Evolutionary conservation across 53 echinoderm and acorn worm genomes (phyloP).

Genomic region (Hippasteria phrygiana): DNA sequence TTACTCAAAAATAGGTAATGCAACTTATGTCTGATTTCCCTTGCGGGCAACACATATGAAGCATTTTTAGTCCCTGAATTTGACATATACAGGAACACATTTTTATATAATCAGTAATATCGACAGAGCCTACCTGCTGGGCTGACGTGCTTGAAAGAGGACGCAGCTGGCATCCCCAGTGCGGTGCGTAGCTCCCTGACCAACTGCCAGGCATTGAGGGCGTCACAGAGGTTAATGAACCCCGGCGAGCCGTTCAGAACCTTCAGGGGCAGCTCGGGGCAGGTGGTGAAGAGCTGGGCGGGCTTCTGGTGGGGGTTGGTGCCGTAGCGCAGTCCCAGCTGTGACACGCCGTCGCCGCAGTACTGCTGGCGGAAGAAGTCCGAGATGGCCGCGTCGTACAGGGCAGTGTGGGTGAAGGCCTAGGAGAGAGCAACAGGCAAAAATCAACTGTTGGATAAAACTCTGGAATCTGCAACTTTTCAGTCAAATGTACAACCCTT

Average conservation of each 20-base stretch:
- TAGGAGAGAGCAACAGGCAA: constrained; percentile 7
- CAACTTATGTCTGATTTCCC: too few relatives aligned
- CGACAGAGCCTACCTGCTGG: constrained; percentile 78
- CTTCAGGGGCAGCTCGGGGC: constrained; percentile 81
- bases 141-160: constrained; percentile 98
- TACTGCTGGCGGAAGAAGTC: constrained; percentile 94
- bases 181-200: constrained; percentile 89
- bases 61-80: too few relatives aligned
- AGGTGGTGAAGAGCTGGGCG: constrained; percentile 87
- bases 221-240: constrained; percentile 96
- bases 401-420: constrained; percentile 97
- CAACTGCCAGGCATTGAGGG: constrained; percentile 92
- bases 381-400: constrained; percentile 91
- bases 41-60: too few relatives aligned
- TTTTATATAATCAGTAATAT: too few relatives aligned
- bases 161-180: constrained; percentile 82
- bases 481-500: too few relatives aligned
- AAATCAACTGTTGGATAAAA: too few relatives aligned
- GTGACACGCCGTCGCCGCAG: constrained; percentile 76
- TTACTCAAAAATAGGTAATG: too few relatives aligned
- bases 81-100: too few relatives aligned
- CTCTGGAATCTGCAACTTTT: too few relatives aligned
- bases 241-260: constrained; percentile 94
- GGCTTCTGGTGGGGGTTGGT: constrained; percentile 99
- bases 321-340: constrained; percentile 87